A percentile compares a stretch with the other conserved stretches of the same genome.
Evolutionary conservation across 2,888 invertebrate species (phyloP).

Genomic region (Cephus runcator): DNA sequence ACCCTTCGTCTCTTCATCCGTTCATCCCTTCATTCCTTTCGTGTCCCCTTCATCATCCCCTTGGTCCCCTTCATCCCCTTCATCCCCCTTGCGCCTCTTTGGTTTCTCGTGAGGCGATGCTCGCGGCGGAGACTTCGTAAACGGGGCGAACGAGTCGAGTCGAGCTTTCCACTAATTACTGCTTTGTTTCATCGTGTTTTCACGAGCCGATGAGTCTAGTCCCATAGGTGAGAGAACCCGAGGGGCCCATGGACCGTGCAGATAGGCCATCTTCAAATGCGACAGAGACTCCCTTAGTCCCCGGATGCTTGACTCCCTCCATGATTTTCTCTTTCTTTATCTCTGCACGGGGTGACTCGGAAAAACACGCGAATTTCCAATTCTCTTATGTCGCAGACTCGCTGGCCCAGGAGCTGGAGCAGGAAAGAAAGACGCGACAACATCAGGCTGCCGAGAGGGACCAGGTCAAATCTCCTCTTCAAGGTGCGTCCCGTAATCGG

Average conservation of each 20-base stretch:
- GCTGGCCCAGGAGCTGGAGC: conserved; percentile 86
- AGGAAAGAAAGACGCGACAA: conserved; percentile 87
- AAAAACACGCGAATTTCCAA: conserved; percentile 2
- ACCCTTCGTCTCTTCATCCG: conserved; percentile 24
- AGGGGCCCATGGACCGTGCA: not conserved
- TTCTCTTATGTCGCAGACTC: conserved; percentile 75
- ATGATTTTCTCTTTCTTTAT: not conserved
- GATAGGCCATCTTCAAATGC: not conserved
- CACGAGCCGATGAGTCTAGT: conserved; percentile 47
- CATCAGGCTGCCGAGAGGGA: conserved; percentile 82
- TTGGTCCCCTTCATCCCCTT: conserved; percentile 16
- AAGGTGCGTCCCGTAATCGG: conserved; percentile 68
- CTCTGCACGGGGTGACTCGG: not conserved
- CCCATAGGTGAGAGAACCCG: conserved; percentile 7
- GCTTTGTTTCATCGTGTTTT: conserved; percentile 56
- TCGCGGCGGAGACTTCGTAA: not conserved
- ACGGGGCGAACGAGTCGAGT: conserved; percentile 13
- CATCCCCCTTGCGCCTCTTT: conserved; percentile 20
- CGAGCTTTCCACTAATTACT: conserved; percentile 61
- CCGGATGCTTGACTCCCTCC: not conserved
- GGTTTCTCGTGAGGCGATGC: conserved; percentile 21
- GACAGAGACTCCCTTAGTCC: not conserved
- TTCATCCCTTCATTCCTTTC: conserved; percentile 13
- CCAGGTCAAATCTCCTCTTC: conserved; percentile 83
- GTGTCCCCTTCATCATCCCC: conserved; percentile 22